Conservation (phyloP, 2,888 invertebrate species). For the Leucoptera coffeella region DNA sequence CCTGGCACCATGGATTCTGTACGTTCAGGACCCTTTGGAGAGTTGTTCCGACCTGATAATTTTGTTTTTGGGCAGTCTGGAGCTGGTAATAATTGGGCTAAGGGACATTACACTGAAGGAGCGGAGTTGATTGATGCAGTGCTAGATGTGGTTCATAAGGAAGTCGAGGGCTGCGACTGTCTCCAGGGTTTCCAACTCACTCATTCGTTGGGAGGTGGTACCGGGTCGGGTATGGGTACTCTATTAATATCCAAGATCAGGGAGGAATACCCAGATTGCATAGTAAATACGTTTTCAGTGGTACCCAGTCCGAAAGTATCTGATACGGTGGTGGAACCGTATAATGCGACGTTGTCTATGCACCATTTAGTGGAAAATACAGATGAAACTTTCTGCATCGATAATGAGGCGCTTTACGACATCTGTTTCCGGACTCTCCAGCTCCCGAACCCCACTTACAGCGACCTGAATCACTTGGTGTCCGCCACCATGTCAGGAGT, state of each 20-base stretch:
- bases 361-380: conserved; percentile 78
- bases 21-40: conserved; percentile 77
- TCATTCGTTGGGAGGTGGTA: conserved; percentile 59
- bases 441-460: conserved; percentile 70
- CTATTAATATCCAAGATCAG: conserved; percentile 78
- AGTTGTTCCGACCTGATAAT: conserved; percentile 83
- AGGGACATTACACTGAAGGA: conserved; percentile 90
- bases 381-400: conserved; percentile 63
- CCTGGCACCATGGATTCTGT: conserved; percentile 73
- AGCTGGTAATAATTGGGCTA: conserved; percentile 46
- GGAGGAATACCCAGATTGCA: conserved; percentile 85
- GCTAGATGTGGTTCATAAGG: conserved; percentile 73
- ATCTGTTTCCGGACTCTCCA: conserved; percentile 75
- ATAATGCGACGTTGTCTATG: conserved; percentile 79
- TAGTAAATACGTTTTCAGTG: conserved; percentile 75
- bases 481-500: conserved; percentile 83
- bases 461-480: conserved; percentile 77
- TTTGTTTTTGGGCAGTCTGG: conserved; percentile 67
- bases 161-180: conserved; percentile 88
- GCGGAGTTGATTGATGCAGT: conserved; percentile 78
- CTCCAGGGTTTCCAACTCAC: conserved; percentile 80
- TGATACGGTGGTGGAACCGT: conserved; percentile 56
- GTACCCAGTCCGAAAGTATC: conserved; percentile 82
- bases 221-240: conserved; percentile 49
- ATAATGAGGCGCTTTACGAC: conserved; percentile 66